Base-by-base conservation (phyloP, 2,888 invertebrate species). In the Prosapia bicincta region DNA sequence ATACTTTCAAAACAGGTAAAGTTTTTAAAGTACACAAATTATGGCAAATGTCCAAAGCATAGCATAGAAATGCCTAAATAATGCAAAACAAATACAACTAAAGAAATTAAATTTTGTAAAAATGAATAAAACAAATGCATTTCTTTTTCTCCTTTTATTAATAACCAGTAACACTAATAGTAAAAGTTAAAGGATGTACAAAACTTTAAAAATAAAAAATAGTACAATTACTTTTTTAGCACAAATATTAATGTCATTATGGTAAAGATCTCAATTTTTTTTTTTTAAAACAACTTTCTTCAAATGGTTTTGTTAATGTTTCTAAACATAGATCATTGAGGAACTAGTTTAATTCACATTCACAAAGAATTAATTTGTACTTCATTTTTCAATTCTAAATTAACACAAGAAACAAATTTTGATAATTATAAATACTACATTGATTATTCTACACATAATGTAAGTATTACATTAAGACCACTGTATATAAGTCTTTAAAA, bases 151-250 rank as follows among this genome's bases (percentile, higher is more conserved):
- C 9, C 5, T 54, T 54, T 54, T 54, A 54, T 54, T 54, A 54
- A 54, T 54, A 54, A 54, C 54, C 54, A 54, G 20, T 54, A 54
- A 54, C 54, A 54, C 54, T 54, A 54, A 54, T 54, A 54, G 20
- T 38, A 38, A 54, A 54, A 54, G 20, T 54, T 54, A 54, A 54
- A 20, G 20, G 20, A 54, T 54, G 54, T 54, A 54, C 20, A 54
- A 54, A 54, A 54, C 54, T 54, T 54, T 54, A 54, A 54, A 54
- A 54, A 54, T 54, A 54, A 54, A 54, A 54, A 54, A 54, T 54
- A 20, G 20, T 54, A 54, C 13, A 38, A 30, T 30, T 54, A 54
- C 20, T 20, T 20, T 20, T 20, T 54, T 20, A 54, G 54, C 13
- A 20, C 54, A 54, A 38, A 54, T 54, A 54, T 20, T 54, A 20